Base-by-base conservation (phyloP, 2,113 vertebrate genomes). In the Lamprologus sp. region DNA sequence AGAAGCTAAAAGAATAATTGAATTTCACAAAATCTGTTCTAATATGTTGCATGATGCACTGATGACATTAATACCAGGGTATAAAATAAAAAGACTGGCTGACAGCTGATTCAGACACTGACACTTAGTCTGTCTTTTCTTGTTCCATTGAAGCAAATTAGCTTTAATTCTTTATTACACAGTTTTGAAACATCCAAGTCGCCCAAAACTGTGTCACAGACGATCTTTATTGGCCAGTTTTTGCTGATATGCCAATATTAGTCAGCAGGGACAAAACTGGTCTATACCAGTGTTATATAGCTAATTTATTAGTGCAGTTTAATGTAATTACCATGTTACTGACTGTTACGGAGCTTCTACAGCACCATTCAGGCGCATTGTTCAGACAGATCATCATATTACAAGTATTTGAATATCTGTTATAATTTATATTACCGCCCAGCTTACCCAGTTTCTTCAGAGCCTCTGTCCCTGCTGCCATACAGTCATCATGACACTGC, bases 401-500 rank as follows among this genome's bases (percentile, higher is more conserved):
- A 75, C 21, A 5, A 37, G 37, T 84, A 21, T 2, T 0, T 42
- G 5, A 28, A 5, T 49, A 7, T 28, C 4, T 58, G 6, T 4
- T 33, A 31, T 77, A 15, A 11, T 17, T 23, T 40, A 9, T 56
- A 7, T 28, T 21, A 12, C 3, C 19, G 55, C 2, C 11, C 47
- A 84, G 96, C 53, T 92, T 86, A 95, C 95, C 87, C 79, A 96
- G 85, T 79, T 89, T 91, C 7, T 58, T 6, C 5, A 90, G n/a
- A 5, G 84, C 87, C 19, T 93, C 88, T 55, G 45, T 73, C 35
- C 94, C 96, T 7, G 93, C 90, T 17, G 90, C 49, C 28, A 23
- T 86, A 87, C 96, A 97, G 9, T 92, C 94, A 45, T 94, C 85
- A 31, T 96, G 92, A 91, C 96, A 97, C 84, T 87, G 92, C n/a